phyloP scores from a whole-genome alignment of 2,113 vertebrate species.

The Xenotilapia leptura region DNA sequence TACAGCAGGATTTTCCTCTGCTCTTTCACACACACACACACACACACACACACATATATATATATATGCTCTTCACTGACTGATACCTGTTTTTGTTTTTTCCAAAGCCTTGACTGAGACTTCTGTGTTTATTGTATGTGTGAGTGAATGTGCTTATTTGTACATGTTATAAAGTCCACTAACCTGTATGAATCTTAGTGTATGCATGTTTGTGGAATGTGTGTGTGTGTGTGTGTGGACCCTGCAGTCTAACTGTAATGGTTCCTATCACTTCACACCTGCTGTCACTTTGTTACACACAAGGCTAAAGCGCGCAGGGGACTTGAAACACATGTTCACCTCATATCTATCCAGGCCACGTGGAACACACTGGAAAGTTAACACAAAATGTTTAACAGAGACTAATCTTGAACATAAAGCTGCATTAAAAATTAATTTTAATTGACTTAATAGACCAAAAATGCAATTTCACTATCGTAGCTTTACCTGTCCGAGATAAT shows the following conservation, averaged over 20 bases:
- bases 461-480: neutral
- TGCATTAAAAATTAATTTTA: neutral
- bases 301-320: neutral
- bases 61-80: neutral
- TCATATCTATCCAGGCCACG: neutral
- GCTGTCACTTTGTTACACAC: conserved; percentile 33
- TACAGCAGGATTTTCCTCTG: neutral
- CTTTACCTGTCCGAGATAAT: neutral
- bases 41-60: too few relatives aligned
- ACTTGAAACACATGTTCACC: conserved; percentile 32
- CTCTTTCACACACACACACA: neutral
- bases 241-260: conserved; percentile 26
- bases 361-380: neutral
- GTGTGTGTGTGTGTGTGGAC: neutral
- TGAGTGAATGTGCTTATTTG: neutral
- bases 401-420: neutral
- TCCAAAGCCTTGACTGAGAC: neutral
- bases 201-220: neutral
- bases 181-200: neutral
- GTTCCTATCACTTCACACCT: conserved; percentile 54
- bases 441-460: neutral
- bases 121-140: neutral
- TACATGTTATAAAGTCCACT: neutral
- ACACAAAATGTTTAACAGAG: neutral
- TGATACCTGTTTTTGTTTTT: neutral